Base-by-base conservation (phyloP, 2,797 vertebrate species). In the Forpus xanthops region DNA sequence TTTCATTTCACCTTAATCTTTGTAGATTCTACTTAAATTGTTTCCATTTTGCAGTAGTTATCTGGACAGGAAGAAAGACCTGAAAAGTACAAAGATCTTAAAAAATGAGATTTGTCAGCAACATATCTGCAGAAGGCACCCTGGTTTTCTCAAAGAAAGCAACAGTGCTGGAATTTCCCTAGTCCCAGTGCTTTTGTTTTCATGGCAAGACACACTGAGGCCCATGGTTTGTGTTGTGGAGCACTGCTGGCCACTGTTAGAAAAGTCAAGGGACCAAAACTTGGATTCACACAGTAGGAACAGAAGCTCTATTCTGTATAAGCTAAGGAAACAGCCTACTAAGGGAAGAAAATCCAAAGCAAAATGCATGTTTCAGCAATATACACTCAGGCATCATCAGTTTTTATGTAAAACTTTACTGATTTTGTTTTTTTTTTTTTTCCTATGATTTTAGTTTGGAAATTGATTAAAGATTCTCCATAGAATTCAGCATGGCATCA, bases 401-500 rank as follows among this genome's bases (percentile, higher is more conserved):
- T 81, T 87, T 80, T 92, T 39, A 24, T 55, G 33, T 42, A 76
- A 75, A 72, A 60, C 20, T 14, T 6, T 79, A 65, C 52, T 81
- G 42, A 87, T 75, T 50, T 77, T 17, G 12, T 94, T 85, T 55
- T 9, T 73, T 10, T 37, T 33, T 12, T n/a, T 68, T 44, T 11
- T 17, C 42, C 31, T 70, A 52, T 76, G 1, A 73, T 97, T 98
- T 93, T 91, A 98, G 97, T 86, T 96, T 86, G 73, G 84, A 71
- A 94, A 87, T 73, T 89, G 72, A 90, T 94, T 97, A 7, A 95
- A 83, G 91, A 93, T 61, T 91, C 70, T 79, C 33, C 71, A 3
- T 9, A 33, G 80, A 65, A 28, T 94, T 76, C 45, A 97, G 49
- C 19, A 99, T 99, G 99, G 98, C 98, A 39, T 98, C 98, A 9